These are phyloP conservation scores for Ophion ventricosus DNA, from an alignment of 2,888 invertebrate species.

Conservation along the genomic window DNA sequence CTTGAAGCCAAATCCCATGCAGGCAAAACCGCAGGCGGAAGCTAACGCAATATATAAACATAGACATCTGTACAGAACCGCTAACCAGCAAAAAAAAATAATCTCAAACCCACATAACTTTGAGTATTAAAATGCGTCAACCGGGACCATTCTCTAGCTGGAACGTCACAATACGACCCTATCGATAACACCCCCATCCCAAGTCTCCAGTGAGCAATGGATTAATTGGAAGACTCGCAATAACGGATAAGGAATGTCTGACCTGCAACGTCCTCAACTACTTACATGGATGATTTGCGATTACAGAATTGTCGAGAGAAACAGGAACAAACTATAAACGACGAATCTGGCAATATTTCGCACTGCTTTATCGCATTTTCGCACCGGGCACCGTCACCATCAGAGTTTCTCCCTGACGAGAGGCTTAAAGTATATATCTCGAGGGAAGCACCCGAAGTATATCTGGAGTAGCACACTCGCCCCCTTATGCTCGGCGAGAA, in stretches of 20 bases:
- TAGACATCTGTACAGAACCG: neutral
- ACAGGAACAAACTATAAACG: neutral
- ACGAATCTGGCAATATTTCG: neutral
- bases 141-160: neutral
- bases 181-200: slow-evolving; percentile 39
- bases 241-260: slow-evolving; percentile 51
- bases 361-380: slow-evolving; percentile 30
- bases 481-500: slow-evolving; percentile 20
- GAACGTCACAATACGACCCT: slow-evolving; percentile 14
- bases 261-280: slow-evolving; percentile 38
- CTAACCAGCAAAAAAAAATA: neutral
- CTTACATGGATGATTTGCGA: slow-evolving; percentile 28
- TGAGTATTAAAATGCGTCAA: neutral
- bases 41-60: neutral
- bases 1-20: too few relatives aligned
- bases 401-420: slow-evolving; percentile 26
- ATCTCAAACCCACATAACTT: slow-evolving; percentile 2
- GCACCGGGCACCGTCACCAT: slow-evolving; percentile 3
- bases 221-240: slow-evolving; percentile 40
- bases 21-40: too few relatives aligned
- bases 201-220: slow-evolving; percentile 45
- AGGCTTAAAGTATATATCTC: slow-evolving; percentile 19
- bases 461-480: neutral
- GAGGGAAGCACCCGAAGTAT: neutral
- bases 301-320: slow-evolving; percentile 41